Percentiles rank a stretch among this genome's conserved stretches.
These are phyloP conservation scores for Globodera ellingtonae DNA, from an alignment of 1,140 invertebrate species.

Conservation along the genomic window DNA sequence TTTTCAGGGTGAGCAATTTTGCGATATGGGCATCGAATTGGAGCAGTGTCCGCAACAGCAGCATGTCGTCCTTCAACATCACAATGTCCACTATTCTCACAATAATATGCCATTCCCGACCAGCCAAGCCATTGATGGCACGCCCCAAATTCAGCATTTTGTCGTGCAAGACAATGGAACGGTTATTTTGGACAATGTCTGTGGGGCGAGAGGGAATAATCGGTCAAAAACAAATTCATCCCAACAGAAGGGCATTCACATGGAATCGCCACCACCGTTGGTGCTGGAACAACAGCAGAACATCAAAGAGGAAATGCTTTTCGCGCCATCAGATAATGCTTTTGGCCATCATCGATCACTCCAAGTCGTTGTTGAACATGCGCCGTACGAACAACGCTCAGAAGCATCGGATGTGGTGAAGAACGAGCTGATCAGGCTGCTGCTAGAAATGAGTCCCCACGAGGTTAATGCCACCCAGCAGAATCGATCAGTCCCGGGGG, in stretches of 20 bases:
- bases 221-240: neutral
- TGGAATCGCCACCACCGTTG: conserved; percentile 4
- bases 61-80: neutral
- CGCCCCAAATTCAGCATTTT: neutral
- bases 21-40: neutral
- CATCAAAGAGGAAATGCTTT: conserved; percentile 34
- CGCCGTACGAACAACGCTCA: neutral
- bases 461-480: conserved; percentile 4
- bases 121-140: neutral
- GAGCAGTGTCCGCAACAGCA: neutral
- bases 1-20: neutral
- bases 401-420: conserved; percentile 29
- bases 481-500: too few relatives aligned
- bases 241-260: neutral
- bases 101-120: neutral
- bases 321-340: conserved; percentile 14
- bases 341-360: conserved; percentile 9
- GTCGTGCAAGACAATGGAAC: neutral
- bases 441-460: conserved; percentile 43
- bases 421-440: conserved; percentile 49
- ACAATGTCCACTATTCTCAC: neutral
- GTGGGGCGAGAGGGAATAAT: neutral
- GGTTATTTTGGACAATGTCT: neutral
- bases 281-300: conserved; percentile 13
- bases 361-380: neutral